A percentile compares a stretch with the other conserved stretches of the same genome.
Evolutionary conservation across 1,140 invertebrate genomes (phyloP).

Genomic region (Eriosoma lanigerum): DNA sequence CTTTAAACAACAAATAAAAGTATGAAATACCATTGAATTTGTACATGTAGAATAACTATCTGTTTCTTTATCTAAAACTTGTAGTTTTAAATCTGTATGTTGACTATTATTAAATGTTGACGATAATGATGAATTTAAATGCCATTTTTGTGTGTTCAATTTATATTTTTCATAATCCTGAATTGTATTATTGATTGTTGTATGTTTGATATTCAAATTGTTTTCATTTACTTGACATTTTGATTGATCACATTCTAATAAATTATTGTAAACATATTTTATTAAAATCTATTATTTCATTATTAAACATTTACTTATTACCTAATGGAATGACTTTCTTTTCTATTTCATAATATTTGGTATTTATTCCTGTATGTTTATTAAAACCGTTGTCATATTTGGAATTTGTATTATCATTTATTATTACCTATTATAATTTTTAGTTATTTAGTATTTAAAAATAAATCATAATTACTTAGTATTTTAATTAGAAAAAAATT

Average conservation of each 20-base stretch:
- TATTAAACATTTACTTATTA: constrained; percentile 12
- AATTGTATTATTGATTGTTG: neutral
- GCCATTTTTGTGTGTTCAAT: neutral
- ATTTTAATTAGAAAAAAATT: neutral
- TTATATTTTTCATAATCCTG: neutral
- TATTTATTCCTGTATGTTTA: neutral
- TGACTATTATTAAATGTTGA: neutral
- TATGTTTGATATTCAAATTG: neutral
- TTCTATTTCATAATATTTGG: neutral
- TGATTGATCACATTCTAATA: neutral
- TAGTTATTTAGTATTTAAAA: neutral
- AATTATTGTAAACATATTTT: neutral
- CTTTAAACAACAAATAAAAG: no score
- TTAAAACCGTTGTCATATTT: neutral
- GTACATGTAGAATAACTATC: neutral
- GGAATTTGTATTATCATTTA: neutral
- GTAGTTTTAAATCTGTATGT: neutral
- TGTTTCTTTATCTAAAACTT: neutral
- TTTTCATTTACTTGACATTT: neutral
- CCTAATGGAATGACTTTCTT: neutral
- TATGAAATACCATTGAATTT: constrained; percentile 3
- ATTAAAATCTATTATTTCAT: neutral
- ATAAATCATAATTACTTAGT: neutral
- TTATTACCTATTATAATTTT: constrained; percentile 7
- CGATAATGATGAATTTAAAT: neutral